phyloP scores from a whole-genome alignment of 2,797 vertebrate species.

The Pachyuromys duprasi region DNA sequence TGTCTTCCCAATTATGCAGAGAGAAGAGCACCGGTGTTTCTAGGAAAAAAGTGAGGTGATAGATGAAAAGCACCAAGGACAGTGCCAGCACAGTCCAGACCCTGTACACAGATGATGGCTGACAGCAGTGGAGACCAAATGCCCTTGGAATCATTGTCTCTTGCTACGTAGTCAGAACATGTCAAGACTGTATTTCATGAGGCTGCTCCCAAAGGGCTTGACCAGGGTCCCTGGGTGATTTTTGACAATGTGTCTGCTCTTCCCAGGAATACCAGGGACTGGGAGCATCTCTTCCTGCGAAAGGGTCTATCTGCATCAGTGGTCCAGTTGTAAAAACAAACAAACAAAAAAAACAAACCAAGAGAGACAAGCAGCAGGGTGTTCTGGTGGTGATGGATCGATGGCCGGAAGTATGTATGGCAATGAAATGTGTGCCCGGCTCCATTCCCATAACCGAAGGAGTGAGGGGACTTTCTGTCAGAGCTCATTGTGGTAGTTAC shows the following conservation, averaged over 20 bases:
- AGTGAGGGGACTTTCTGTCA: neutral
- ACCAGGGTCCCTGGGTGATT: neutral
- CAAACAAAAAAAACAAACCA: too few species aligned
- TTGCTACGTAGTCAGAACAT: neutral
- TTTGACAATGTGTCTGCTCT: neutral
- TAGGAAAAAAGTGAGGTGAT: neutral
- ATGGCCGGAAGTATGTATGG: neutral
- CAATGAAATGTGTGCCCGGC: neutral
- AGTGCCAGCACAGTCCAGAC: neutral
- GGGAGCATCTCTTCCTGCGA: neutral
- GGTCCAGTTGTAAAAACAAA: neutral
- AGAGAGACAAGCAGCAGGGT: neutral
- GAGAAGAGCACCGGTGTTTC: neutral
- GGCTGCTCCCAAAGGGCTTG: neutral
- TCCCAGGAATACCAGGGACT: neutral
- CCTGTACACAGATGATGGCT: neutral
- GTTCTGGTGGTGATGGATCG: neutral
- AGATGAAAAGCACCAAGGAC: neutral
- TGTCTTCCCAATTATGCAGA: neutral
- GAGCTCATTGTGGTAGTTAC: neutral
- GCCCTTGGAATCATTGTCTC: neutral
- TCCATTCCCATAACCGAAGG: neutral
- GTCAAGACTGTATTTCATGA: neutral
- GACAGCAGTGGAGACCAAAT: neutral
- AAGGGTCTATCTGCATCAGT: neutral